phyloP scores from a whole-genome alignment of 1,140 invertebrate genomes.

The Lutraria rhynchaena region DNA sequence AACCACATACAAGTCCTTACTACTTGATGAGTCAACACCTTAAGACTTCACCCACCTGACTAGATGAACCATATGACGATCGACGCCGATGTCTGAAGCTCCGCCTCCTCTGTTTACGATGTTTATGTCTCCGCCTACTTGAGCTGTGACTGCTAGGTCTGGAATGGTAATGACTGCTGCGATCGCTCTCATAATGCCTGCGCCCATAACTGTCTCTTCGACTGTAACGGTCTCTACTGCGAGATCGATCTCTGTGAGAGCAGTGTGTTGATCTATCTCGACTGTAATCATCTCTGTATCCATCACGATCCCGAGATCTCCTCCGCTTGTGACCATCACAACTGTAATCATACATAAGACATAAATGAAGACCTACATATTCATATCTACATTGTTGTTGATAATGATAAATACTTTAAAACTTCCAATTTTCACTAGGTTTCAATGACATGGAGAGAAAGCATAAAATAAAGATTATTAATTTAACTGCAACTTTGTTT shows the following conservation, averaged over 20 bases:
- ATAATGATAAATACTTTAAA: too few species aligned
- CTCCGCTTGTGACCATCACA: conserved; percentile 45
- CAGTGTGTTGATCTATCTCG: conserved; percentile 25
- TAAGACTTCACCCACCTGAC: conserved; percentile 63
- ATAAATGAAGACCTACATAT: too few species aligned
- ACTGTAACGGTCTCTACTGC: conserved; percentile 41
- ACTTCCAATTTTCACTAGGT: too few species aligned
- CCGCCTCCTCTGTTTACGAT: conserved; percentile 58
- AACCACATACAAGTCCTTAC: too few species aligned
- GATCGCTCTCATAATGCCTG: conserved; percentile 55
- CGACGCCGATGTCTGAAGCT: conserved; percentile 59
- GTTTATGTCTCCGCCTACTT: conserved; percentile 52
- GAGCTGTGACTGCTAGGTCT: conserved; percentile 59
- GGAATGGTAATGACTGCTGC: conserved; percentile 62
- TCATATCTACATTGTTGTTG: too few species aligned
- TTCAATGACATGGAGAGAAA: too few species aligned
- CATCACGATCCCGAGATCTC: conserved; percentile 46
- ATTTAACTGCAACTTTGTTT: too few species aligned
- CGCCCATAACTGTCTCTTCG: conserved; percentile 55
- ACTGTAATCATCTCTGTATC: conserved; percentile 45
- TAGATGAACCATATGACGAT: conserved; percentile 61
- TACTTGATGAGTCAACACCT: background rate
- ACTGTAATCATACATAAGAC: too few species aligned
- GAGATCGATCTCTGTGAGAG: conserved; percentile 43
- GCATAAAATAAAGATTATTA: too few species aligned